phyloP scores from a whole-genome alignment of 2,888 invertebrate genomes.

The Sabellastarte sp. region DNA sequence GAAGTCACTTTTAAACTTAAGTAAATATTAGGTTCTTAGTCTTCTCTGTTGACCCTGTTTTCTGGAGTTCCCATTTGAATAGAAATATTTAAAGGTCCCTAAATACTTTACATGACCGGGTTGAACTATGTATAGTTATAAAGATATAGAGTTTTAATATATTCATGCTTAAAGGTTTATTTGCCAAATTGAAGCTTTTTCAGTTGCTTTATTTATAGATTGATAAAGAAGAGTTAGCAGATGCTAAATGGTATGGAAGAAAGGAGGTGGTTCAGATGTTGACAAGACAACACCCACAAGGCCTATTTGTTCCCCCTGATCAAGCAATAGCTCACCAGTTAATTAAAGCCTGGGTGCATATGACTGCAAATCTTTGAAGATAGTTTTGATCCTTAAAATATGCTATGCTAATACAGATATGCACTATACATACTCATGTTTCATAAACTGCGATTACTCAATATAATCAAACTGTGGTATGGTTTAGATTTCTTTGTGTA shows the following conservation, averaged over 20 bases:
- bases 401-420: too few relatives aligned
- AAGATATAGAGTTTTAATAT: background rate
- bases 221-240: constrained; percentile 61
- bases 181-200: background rate
- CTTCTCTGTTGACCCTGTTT: too few relatives aligned
- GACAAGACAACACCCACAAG: constrained; percentile 46
- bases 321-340: constrained; percentile 62
- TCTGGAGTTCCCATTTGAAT: too few relatives aligned
- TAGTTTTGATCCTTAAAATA: too few relatives aligned
- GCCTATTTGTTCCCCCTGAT: constrained; percentile 60
- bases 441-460: too few relatives aligned
- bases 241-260: constrained; percentile 62
- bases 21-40: too few relatives aligned
- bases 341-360: constrained; percentile 57
- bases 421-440: too few relatives aligned
- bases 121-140: background rate
- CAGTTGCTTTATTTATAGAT: constrained; percentile 45
- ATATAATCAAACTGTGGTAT: too few relatives aligned
- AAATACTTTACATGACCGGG: background rate
- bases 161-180: background rate
- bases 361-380: constrained; percentile 17
- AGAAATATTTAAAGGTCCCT: background rate
- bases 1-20: too few relatives aligned
- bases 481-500: too few relatives aligned
- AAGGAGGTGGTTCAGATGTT: constrained; percentile 58